These are phyloP conservation scores for Ctenopoma kingsleyae DNA, from an alignment of 2,797 vertebrate species.

Conservation along the genomic window DNA sequence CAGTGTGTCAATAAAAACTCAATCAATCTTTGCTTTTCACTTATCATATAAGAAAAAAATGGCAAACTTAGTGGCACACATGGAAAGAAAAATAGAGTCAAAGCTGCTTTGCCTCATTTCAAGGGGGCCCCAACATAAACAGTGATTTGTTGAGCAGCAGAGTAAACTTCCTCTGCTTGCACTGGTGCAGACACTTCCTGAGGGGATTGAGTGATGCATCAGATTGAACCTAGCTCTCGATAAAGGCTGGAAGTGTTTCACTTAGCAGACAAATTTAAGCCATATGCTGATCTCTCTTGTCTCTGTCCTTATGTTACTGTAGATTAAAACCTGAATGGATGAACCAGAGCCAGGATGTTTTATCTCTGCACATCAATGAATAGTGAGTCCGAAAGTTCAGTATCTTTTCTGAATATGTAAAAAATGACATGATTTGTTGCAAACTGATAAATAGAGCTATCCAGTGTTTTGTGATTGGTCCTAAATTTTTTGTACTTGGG, in stretches of 20 bases:
- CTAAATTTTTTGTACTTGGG: not conserved
- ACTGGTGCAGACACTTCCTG: conserved; percentile 79
- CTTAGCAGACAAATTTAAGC: conserved; percentile 57
- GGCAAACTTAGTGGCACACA: conserved; percentile 65
- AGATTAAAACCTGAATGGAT: not conserved
- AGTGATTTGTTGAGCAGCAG: conserved; percentile 71
- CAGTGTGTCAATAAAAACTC: conserved; percentile 53
- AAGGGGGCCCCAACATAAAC: conserved; percentile 79
- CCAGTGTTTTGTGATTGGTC: no score
- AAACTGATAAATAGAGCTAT: not conserved
- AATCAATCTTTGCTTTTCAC: conserved; percentile 71
- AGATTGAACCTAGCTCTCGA: conserved; percentile 48
- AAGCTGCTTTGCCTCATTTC: conserved; percentile 46
- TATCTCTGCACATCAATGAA: not conserved
- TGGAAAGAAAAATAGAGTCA: conserved; percentile 34
- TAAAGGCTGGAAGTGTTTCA: conserved; percentile 49
- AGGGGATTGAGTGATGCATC: conserved; percentile 64
- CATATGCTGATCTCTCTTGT: conserved; percentile 50
- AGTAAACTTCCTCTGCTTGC: conserved; percentile 79
- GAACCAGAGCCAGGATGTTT: not conserved
- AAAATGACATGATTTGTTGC: not conserved
- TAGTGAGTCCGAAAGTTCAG: not conserved
- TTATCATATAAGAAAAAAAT: conserved; percentile 72
- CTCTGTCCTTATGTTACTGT: conserved; percentile 18
- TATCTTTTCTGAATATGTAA: not conserved